Percentiles rank a stretch among this genome's conserved stretches.
Evolutionary conservation across 2,888 invertebrate species (phyloP).

Genomic region (Microchrysa polita): DNA sequence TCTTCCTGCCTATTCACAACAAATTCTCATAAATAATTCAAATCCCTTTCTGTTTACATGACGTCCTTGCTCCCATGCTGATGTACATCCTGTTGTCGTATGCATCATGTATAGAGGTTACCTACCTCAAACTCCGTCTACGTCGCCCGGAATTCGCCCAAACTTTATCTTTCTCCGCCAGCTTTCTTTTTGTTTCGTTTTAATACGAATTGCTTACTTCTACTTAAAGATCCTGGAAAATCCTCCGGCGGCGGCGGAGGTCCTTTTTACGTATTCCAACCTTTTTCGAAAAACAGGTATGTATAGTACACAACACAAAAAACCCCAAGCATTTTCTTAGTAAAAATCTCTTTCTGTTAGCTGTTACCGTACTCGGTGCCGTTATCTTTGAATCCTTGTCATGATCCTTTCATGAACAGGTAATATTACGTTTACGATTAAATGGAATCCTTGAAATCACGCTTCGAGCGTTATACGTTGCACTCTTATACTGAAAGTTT

Average conservation of each 20-base stretch:
- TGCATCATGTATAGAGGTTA: neutral
- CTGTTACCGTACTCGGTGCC: too few relatives aligned
- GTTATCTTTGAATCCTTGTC: slow-evolving; percentile 5
- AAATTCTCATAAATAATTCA: slow-evolving; percentile 43
- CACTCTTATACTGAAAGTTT: slow-evolving; percentile 42
- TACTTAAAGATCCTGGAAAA: neutral
- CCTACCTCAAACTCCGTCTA: neutral
- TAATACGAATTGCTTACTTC: slow-evolving; percentile 22
- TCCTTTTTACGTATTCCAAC: neutral
- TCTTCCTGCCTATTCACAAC: slow-evolving; percentile 40
- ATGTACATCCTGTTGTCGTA: slow-evolving; percentile 34
- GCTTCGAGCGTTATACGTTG: too few relatives aligned
- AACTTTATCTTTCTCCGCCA: slow-evolving; percentile 2
- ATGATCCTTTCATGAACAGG: slow-evolving; percentile 21
- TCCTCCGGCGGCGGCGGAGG: neutral
- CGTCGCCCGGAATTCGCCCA: too few relatives aligned
- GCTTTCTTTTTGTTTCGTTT: slow-evolving; percentile 15
- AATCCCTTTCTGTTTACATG: slow-evolving; percentile 45
- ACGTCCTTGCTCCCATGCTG: slow-evolving; percentile 35
- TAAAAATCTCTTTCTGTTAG: neutral
- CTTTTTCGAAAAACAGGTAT: too few relatives aligned
- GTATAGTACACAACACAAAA: too few relatives aligned
- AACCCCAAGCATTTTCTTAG: neutral
- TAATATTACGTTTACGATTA: slow-evolving; percentile 16
- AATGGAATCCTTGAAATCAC: slow-evolving; percentile 25